Conservation (phyloP, 2,888 invertebrate genomes). For the Drosophila merina region DNA sequence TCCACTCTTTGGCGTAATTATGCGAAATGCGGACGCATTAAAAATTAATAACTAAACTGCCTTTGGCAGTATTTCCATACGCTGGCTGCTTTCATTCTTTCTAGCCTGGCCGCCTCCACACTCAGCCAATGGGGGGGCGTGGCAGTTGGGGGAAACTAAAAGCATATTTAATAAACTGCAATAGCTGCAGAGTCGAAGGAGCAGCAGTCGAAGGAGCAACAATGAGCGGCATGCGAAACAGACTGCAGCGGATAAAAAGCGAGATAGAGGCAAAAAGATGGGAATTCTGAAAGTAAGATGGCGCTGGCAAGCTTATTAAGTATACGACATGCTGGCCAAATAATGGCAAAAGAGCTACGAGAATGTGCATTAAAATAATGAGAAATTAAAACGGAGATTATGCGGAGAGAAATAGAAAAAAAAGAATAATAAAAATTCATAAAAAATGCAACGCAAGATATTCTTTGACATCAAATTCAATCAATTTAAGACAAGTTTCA, state of each 20-base stretch:
- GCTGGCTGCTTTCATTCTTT: slow-evolving; percentile 24
- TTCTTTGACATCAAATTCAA: slow-evolving; percentile 13
- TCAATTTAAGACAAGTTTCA: background rate
- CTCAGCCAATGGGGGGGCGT: slow-evolving; percentile 35
- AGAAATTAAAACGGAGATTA: slow-evolving; percentile 45
- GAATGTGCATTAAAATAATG: slow-evolving; percentile 51
- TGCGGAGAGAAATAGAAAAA: slow-evolving; percentile 2
- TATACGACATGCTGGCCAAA: slow-evolving; percentile 41
- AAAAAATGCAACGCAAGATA: slow-evolving; percentile 1
- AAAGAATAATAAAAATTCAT: background rate
- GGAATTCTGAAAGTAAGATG: slow-evolving; percentile 7
- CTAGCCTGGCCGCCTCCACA: slow-evolving; percentile 13
- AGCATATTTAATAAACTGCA: slow-evolving; percentile 46
- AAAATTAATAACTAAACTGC: slow-evolving; percentile 76
- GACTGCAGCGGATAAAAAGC: slow-evolving; percentile 23
- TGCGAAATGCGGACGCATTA: slow-evolving; percentile 70
- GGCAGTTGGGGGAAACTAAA: slow-evolving; percentile 39
- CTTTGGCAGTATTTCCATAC: slow-evolving; percentile 48
- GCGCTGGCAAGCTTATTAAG: slow-evolving; percentile 45
- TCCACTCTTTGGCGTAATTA: slow-evolving; percentile 56
- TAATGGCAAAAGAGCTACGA: slow-evolving; percentile 30
- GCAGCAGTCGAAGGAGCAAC: slow-evolving; percentile 17
- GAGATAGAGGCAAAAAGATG: background rate
- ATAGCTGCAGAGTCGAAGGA: background rate
- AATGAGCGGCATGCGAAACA: slow-evolving; percentile 36